Conservation (phyloP, 2,797 vertebrate genomes). For the Malacoraja senta region DNA sequence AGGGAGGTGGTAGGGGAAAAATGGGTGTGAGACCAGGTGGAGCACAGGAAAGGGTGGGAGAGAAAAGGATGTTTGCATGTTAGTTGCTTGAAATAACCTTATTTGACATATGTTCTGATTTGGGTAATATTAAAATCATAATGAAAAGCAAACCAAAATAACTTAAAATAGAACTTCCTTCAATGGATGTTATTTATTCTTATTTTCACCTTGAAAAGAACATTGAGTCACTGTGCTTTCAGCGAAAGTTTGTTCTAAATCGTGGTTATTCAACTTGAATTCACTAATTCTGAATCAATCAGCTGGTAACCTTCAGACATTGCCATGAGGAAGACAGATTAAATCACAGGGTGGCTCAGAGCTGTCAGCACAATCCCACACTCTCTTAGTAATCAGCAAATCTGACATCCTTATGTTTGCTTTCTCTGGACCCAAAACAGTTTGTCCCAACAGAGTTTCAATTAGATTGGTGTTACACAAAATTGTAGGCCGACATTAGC, state of each 20-base stretch:
- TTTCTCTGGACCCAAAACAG: neutral
- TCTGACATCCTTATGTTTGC: neutral
- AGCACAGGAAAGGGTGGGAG: too few relatives aligned
- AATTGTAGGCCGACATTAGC: neutral
- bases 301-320: neutral
- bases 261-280: neutral
- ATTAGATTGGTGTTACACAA: neutral
- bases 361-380: neutral
- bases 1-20: too few relatives aligned
- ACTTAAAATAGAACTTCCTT: neutral
- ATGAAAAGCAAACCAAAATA: neutral
- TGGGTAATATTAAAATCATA: neutral
- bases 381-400: neutral
- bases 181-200: neutral
- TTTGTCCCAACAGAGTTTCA: neutral
- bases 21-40: too few relatives aligned
- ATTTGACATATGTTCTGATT: neutral
- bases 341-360: neutral
- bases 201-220: neutral
- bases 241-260: neutral
- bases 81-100: neutral
- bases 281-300: conserved; percentile 4
- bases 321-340: neutral
- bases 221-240: neutral
- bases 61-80: too few relatives aligned